Evolutionary conservation across 2,113 vertebrate species (phyloP), one percentile per base, ranked within the genome.

Genomic region (Xiphias gladius): DNA sequence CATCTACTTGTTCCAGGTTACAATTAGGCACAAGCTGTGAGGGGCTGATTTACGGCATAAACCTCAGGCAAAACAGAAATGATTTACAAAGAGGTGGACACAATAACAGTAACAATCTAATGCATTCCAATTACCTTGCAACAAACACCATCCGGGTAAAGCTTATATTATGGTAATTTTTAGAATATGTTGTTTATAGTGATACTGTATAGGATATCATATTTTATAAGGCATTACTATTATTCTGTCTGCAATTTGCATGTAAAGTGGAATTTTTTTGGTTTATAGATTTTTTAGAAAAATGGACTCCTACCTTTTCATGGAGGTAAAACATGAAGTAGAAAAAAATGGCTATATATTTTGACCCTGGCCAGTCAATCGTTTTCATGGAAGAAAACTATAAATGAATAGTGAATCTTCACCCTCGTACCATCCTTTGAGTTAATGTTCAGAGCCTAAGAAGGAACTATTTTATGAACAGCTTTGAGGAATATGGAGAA

Each of bases 71-170:
- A 22, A 70, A 50, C 12, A 43, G 24, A 66, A 2, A 22, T 55
- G 22, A 39, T 69, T 35, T 41, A 54, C 50, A 66, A 72, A 9
- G 50, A 11, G 26, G 4, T 62, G 61, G 9, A 30, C 55, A 57
- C 28, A 73, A 54, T 59, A 41, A 58, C 55, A 46, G 14, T 58
- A 32, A 58, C 43, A 63, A 17, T 58, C 12, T n/a, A 62, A 69
- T 55, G 55, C 32, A 52, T 61, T 59, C 61, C 48, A 57, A 65
- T 65, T 71, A 64, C 32, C 43, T 30, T 65, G 24, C 70, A 76
- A 22, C n/a, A 57, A 19, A 32, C 12, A 72, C 32, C 4, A 46
- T 39, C 24, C 61, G 62, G 16, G 64, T 28, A 28, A 64, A 37
- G 61, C 22, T 37, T 54, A n/a, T 14, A 19, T 37, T 48, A 13